A percentile compares a stretch with the other conserved stretches of the same genome.
Evolutionary conservation across 2,888 invertebrate genomes (phyloP).

Genomic region (Mesorhabditis spiculigera): DNA sequence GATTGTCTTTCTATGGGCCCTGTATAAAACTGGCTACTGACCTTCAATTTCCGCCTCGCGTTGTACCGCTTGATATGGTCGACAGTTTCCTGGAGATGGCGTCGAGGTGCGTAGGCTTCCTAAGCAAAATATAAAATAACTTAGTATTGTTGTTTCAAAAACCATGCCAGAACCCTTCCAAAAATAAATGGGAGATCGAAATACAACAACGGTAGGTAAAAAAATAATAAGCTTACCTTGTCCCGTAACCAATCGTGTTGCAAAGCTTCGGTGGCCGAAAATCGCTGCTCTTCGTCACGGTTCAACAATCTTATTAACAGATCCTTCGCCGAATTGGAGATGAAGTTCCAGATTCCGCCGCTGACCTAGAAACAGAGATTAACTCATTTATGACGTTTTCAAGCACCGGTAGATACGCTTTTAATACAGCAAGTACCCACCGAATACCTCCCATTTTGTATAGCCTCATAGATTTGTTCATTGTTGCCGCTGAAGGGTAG

Average conservation of each 20-base stretch:
- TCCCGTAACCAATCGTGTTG: conserved; percentile 95
- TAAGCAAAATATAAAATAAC: neutral
- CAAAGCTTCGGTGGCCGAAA: conserved; percentile 73
- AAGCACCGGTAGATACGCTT: neutral
- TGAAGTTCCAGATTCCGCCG: conserved; percentile 75
- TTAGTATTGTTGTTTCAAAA: too few species aligned
- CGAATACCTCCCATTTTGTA: conserved; percentile 63
- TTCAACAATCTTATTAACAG: conserved; percentile 87
- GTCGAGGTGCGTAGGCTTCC: conserved; percentile 71
- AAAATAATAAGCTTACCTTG: conserved; percentile 74
- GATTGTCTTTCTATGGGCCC: too few species aligned
- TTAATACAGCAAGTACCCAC: conserved; percentile 43
- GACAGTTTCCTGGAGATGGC: conserved; percentile 83
- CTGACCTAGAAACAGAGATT: conserved; percentile 67
- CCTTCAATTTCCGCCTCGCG: conserved; percentile 77
- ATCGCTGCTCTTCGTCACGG: conserved; percentile 83
- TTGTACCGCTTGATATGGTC: conserved; percentile 97
- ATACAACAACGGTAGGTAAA: too few species aligned
- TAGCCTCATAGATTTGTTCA: conserved; percentile 84
- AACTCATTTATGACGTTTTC: too few species aligned
- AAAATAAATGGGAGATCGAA: too few species aligned
- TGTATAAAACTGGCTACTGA: too few species aligned
- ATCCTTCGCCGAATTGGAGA: conserved; percentile 91
- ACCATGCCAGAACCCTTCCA: too few species aligned
- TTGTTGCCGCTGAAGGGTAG: conserved; percentile 92